Conservation (phyloP, 2,113 vertebrate species). For the Nyctereutes procyonoides region DNA sequence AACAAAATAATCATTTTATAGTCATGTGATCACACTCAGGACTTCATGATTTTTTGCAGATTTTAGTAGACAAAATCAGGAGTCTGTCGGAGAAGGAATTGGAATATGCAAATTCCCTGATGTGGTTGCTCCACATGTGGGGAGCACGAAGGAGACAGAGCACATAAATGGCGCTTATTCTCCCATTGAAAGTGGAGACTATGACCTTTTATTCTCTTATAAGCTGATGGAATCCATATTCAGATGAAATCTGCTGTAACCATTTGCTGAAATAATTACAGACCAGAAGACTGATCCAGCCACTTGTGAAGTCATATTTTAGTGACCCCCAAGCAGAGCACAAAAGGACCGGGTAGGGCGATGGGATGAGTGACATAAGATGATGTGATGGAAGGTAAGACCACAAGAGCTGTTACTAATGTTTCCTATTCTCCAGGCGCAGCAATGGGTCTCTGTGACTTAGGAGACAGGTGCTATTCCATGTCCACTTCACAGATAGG, state of each 20-base stretch:
- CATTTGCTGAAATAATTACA: not conserved
- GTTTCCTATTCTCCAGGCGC: accelerated
- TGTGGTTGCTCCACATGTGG: accelerated
- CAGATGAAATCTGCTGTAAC: too few species aligned
- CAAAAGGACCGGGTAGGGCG: not conserved
- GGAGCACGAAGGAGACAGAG: accelerated
- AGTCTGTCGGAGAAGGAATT: not conserved
- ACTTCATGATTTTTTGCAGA: not conserved
- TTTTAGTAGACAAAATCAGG: not conserved
- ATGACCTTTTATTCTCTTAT: too few species aligned
- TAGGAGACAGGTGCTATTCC: accelerated
- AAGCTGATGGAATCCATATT: not conserved
- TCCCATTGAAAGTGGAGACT: too few species aligned
- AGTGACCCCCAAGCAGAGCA: not conserved
- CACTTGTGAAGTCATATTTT: not conserved
- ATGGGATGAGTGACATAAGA: accelerated
- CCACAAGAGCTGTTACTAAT: accelerated
- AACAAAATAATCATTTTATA: not conserved
- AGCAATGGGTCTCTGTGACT: too few species aligned
- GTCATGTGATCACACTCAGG: not conserved
- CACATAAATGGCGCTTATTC: accelerated
- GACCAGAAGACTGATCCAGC: not conserved
- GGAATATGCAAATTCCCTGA: too few species aligned
- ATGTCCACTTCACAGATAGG: too few species aligned
- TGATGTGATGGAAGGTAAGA: not conserved